Evolutionary conservation across 2,797 vertebrate species (phyloP), one percentile per base, ranked within the genome.

Genomic region (Dromococcyx pavoninus): DNA sequence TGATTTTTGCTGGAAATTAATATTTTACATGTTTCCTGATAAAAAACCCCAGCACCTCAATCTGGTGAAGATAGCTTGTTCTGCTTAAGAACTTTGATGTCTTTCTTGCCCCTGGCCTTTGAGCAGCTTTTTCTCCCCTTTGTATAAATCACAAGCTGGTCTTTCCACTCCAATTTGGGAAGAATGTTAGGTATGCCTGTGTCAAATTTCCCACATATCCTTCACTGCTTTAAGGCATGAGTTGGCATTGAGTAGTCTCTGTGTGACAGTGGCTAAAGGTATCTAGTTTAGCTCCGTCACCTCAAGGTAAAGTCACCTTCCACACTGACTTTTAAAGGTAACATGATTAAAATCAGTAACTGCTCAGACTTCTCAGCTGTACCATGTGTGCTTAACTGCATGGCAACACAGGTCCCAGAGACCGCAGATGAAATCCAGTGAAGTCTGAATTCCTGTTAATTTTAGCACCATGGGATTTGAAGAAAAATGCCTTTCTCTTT

Each of bases 181-280:
- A 91, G 92, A 95, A 96, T 96, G 92, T 86, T 96, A 95, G 94
- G 93, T 94, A 95, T 95, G 86, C 87, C 75, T 71, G 74, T 94
- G 93, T 93, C 92, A 92, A 91, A 96, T 92, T 88, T 81, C 73
- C 46, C 35, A 57, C 71, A 54, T 69, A 95, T 69, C 78, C 87
- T 43, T 86, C 69, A 56, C 22, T 57, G 78, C 94, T 87, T n/a
- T 74, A 35, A 91, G 92, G 90, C 88, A 79, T 41, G 24, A 23
- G 11, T 64, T 71, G 90, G 77, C 61, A 58, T 67, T 56, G 82
- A 89, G 74, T 61, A 80, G 46, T 79, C 61, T 92, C 50, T 24
- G 17, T 69, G 60, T 74, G 51, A 78, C 65, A 28, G 13, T 32
- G 43, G 61, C 61, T 74, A 19, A 19, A 67, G 72, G 58, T 62